phyloP scores from a whole-genome alignment of 2,888 invertebrate species.

The Tipula helvola region DNA sequence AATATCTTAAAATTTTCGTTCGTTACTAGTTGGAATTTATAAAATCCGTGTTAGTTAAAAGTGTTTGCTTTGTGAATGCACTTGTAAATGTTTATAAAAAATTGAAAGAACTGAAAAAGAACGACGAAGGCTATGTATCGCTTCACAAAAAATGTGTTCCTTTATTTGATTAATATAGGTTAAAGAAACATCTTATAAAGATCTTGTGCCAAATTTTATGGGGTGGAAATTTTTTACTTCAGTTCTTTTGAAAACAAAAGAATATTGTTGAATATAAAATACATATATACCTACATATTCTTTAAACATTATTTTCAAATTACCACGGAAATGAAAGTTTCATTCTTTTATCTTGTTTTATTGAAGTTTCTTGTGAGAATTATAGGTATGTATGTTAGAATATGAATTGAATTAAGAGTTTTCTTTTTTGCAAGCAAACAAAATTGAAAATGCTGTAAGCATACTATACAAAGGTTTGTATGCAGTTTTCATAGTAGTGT shows the following conservation, averaged over 20 bases:
- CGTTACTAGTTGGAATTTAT: too few species aligned
- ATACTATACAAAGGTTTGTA: background rate
- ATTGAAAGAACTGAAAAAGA: too few species aligned
- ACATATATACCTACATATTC: background rate
- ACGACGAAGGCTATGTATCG: background rate
- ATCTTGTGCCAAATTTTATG: background rate
- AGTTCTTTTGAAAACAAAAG: background rate
- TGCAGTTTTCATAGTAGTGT: background rate
- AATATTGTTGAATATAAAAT: background rate
- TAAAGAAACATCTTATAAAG: background rate
- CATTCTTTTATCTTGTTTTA: background rate
- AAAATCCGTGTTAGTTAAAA: too few species aligned
- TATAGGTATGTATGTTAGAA: background rate
- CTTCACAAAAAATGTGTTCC: background rate
- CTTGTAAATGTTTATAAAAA: too few species aligned
- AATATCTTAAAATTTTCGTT: too few species aligned
- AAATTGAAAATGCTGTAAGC: background rate
- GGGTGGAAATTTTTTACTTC: background rate
- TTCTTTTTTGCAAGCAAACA: background rate
- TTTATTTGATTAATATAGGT: background rate
- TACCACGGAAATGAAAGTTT: conserved; percentile 4
- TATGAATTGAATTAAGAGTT: background rate
- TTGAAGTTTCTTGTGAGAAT: background rate
- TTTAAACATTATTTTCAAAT: background rate
- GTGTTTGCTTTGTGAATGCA: too few species aligned